Base-by-base conservation (phyloP, 2,797 vertebrate genomes). In the Myotis daubentonii region DNA sequence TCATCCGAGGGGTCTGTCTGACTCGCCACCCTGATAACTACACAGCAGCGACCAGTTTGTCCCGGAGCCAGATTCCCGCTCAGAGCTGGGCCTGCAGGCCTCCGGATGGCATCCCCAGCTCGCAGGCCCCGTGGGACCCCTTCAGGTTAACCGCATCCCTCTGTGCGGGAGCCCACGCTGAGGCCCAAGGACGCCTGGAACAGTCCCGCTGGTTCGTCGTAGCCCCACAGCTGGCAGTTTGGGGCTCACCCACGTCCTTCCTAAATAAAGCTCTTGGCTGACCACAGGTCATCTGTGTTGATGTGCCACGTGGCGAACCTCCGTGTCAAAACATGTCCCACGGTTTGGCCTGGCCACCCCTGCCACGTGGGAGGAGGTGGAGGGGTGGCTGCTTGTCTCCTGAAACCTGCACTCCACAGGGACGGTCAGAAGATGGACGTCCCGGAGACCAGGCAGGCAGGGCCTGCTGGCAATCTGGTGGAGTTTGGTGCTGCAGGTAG, bases 361-460 rank as follows among this genome's bases (percentile, higher is more conserved):
- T 1, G 15, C 4, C 30, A 8, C 2, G 22, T 1, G 0, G 38
- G 53, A 47, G 13, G 53, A 74, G 5, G 28, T 0, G 19, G 25
- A 16, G 8, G 36, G 51, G 5, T 10, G 36, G 38, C 38, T 25
- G 53, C 38, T 25, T 47, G 38, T 74, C n/a, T 15, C 38, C 70
- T n/a, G 53, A 36, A 60, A 22, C 68, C n/a, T 57, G 36, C 28
- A 5, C 33, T 6, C 0, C 11, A 11, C 23, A 15, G 47, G 6
- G 49, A 8, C 0, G 10, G 47, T 70, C 47, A 30, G 47, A 28
- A 84, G 47, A n/a, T 2, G n/a, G 60, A 11, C 41, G 0, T 66
- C 49, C 38, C 33, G 11, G 82, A 71, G 66, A 44, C 30, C 38
- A 66, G 80, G 36, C 38, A 66, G 80, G 36, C 8, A 2, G 68